These are phyloP conservation scores for Bombus superbus DNA, from an alignment of 1,140 invertebrate genomes.

Conservation along the genomic window DNA sequence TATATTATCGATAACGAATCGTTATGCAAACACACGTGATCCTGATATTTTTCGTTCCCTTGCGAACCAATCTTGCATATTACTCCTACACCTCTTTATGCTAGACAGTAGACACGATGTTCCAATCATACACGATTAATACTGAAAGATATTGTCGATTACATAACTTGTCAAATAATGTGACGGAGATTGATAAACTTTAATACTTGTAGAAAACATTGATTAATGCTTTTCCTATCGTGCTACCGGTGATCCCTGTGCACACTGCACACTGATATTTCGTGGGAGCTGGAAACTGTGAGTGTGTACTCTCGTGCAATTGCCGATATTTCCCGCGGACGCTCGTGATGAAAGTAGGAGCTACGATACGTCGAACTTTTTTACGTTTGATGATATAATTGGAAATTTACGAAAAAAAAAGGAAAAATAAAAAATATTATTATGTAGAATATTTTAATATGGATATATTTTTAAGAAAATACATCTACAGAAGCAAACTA, in stretches of 20 bases:
- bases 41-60: slow-evolving; percentile 62
- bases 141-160: not conserved
- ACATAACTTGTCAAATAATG: not conserved
- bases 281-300: slow-evolving; percentile 31
- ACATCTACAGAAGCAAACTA: not conserved
- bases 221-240: slow-evolving; percentile 39
- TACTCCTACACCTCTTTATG: not conserved
- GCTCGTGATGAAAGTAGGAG: not conserved
- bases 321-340: not conserved
- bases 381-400: too few species aligned
- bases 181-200: slow-evolving; percentile 28
- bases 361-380: not conserved
- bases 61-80: slow-evolving; percentile 30
- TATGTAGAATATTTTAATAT: too few species aligned
- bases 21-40: slow-evolving; percentile 66
- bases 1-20: slow-evolving; percentile 70
- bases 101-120: not conserved
- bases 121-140: slow-evolving; percentile 3
- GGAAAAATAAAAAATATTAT: too few species aligned
- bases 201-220: slow-evolving; percentile 25
- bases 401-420: not conserved
- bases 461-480: not conserved
- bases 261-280: slow-evolving; percentile 61
- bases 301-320: not conserved
- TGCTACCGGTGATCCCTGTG: slow-evolving; percentile 32